phyloP scores from a whole-genome alignment of 2,888 invertebrate species.

The Cerastoderma edule region DNA sequence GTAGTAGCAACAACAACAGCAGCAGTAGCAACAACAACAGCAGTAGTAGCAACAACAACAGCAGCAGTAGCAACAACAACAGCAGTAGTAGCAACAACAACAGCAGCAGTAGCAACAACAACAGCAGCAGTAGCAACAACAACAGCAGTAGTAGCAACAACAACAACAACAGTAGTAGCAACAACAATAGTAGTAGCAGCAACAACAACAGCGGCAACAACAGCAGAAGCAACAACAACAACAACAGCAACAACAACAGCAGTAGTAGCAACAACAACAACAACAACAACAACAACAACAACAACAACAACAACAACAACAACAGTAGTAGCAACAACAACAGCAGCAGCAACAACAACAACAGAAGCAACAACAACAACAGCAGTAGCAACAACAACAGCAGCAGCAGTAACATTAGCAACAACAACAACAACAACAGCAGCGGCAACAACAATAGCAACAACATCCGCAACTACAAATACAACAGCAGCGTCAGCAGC shows the following conservation, averaged over 20 bases:
- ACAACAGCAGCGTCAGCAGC: not conserved
- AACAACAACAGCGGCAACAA: not conserved
- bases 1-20: not conserved
- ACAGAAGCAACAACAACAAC: too few relatives aligned
- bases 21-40: not conserved
- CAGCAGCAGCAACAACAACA: too few relatives aligned
- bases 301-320: not conserved
- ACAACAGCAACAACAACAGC: too few relatives aligned
- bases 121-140: not conserved
- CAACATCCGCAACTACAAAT: too few relatives aligned
- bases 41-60: not conserved
- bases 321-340: slow-evolving; percentile 7
- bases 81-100: not conserved
- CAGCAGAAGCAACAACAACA: too few relatives aligned
- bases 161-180: not conserved
- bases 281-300: not conserved
- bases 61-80: not conserved
- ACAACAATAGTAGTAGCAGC: not conserved
- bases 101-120: not conserved
- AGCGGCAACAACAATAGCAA: not conserved
- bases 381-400: slow-evolving; percentile 8
- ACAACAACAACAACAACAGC: not conserved
- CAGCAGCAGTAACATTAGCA: too few relatives aligned
- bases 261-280: not conserved
- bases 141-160: not conserved